Evolutionary conservation across 2,113 vertebrate species (phyloP), one percentile per base, ranked within the genome.

Genomic region (Pterocles burchelli): DNA sequence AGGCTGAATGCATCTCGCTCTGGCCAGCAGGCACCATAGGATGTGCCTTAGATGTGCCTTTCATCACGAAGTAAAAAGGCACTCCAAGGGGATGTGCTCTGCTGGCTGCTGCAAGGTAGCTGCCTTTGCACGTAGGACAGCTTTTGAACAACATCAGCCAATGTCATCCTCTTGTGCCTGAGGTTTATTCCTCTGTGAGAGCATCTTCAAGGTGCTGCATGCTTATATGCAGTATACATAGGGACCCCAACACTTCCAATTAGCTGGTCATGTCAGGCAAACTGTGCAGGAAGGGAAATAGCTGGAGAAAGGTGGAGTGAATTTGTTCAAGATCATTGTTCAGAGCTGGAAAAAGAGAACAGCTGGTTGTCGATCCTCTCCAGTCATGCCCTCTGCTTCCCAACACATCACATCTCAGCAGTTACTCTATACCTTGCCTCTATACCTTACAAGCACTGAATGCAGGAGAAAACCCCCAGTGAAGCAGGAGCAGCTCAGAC

Each of bases 1-100:
- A 34, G 17, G 24, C 13, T 63, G 83, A 57, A 45, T 0, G 2
- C 10, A 13, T 36, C 62, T 75, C 1, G 0, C 13, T 54, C 25
- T 7, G 29, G n/a, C n/a, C 26, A 46, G 43, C 36, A 74, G 49
- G 17, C 9, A 26, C 31, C 7, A 3, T 18, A 18, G 13, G 36
- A 74, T 33, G 25, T 79, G 55, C 12, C 33, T 72, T 73, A 73
- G 54, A 41, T 0, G 4, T 2, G 7, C 13, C 26, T 91, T 70
- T 75, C 16, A 15, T 43, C 22, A 17, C 4, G 1, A 54, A 75
- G 59, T 43, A 36, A 29, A 62, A 62, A 61, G 31, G 8, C 22
- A 36, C 7, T 65, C 19, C 31, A n/a, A 70, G 38, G 21, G n/a
- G 25, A 57, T 58, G 55, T 1, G 7, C 33, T 83, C 55, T 38